Percentiles rank a stretch among this genome's conserved stretches.
Evolutionary conservation across 2,888 invertebrate species (phyloP).

Genomic region (Agrotis puta): DNA sequence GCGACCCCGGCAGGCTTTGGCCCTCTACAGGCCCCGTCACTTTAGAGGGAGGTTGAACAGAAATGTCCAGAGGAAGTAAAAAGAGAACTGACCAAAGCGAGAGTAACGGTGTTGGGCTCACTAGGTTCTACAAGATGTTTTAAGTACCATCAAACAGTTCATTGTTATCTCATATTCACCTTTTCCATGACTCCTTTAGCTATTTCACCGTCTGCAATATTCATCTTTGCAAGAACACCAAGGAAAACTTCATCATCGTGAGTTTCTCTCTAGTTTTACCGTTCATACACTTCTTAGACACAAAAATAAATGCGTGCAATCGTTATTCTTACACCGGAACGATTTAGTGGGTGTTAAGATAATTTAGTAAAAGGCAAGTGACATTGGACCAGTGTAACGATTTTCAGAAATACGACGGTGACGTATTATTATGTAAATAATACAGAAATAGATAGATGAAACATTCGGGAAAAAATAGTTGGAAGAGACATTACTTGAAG

Average conservation of each 20-base stretch:
- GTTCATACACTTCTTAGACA: conserved; percentile 1
- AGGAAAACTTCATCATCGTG: neutral
- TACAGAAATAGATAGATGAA: conserved; percentile 18
- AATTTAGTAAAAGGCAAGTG: conserved; percentile 28
- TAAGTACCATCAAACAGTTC: neutral
- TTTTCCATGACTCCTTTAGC: neutral
- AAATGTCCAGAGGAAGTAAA: too few relatives aligned
- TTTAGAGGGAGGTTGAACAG: too few relatives aligned
- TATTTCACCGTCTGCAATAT: neutral
- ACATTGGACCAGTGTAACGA: conserved; percentile 29
- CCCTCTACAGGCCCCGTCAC: too few relatives aligned
- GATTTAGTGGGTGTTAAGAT: conserved; percentile 27
- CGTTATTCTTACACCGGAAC: conserved; percentile 5
- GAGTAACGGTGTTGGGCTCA: neutral
- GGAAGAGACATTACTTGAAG: neutral
- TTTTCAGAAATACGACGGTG: conserved; percentile 41
- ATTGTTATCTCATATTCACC: too few relatives aligned
- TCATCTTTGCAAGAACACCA: neutral
- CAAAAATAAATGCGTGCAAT: conserved; percentile 5
- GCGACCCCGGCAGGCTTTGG: too few relatives aligned
- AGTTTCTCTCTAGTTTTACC: neutral
- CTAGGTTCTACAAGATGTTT: neutral
- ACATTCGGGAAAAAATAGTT: neutral
- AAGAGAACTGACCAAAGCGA: neutral
- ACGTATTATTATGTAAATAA: conserved; percentile 38